Conservation (phyloP, 1,140 invertebrate genomes). For the Radopholus similis region DNA sequence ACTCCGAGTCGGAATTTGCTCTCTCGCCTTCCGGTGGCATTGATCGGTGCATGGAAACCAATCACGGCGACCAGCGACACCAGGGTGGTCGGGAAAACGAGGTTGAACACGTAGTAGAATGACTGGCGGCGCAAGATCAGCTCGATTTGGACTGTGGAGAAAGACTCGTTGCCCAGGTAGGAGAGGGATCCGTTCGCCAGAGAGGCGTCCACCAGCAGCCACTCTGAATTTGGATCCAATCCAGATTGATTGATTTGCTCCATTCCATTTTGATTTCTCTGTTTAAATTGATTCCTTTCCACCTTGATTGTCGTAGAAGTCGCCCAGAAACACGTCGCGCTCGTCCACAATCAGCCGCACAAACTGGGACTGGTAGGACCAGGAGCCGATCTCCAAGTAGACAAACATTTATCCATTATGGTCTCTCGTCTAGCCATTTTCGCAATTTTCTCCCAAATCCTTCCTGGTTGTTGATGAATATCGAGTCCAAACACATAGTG, state of each 20-base stretch:
- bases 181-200: constrained; percentile 43
- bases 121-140: constrained; percentile 50
- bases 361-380: constrained; percentile 57
- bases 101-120: constrained; percentile 59
- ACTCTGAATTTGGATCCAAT: no score
- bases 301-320: constrained; percentile 59
- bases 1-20: constrained; percentile 56
- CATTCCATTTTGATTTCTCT: no score
- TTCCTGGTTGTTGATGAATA: background rate
- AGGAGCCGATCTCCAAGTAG: constrained; percentile 50
- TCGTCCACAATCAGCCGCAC: constrained; percentile 53
- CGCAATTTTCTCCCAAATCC: no score
- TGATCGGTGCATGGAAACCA: constrained; percentile 59
- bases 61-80: constrained; percentile 55
- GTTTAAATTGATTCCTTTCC: no score
- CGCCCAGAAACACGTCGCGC: constrained; percentile 54
- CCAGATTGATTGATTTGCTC: no score
- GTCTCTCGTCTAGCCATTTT: no score
- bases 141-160: constrained; percentile 52
- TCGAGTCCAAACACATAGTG: background rate
- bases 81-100: constrained; percentile 59
- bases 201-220: constrained; percentile 37
- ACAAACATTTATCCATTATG: no score
- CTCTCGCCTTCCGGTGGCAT: constrained; percentile 55
- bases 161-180: constrained; percentile 55